A percentile compares a stretch with the other conserved stretches of the same genome.
Conservation (phyloP, 1,140 invertebrate species). For the Aradophagus sp. region DNA sequence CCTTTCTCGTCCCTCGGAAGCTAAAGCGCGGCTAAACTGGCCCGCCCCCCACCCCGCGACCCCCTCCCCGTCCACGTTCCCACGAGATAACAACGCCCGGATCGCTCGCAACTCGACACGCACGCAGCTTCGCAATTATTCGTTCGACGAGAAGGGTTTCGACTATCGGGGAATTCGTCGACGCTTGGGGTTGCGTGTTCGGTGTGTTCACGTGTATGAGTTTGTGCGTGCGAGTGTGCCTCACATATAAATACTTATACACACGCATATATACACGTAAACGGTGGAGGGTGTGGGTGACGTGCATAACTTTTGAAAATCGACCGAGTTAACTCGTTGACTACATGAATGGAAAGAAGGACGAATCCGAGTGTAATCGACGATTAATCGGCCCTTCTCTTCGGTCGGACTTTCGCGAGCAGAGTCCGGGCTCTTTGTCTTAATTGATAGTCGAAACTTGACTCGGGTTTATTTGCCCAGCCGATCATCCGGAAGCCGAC, state of each 20-base stretch:
- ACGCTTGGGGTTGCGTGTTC: neutral
- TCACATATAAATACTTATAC: too few species aligned
- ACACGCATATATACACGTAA: too few species aligned
- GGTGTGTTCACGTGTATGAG: too few species aligned
- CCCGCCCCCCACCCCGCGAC: conserved; percentile 17
- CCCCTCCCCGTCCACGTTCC: neutral
- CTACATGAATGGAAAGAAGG: conserved; percentile 32
- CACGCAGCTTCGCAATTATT: conserved; percentile 56
- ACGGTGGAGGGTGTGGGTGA: conserved; percentile 12
- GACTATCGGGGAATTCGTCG: conserved; percentile 37
- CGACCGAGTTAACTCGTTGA: conserved; percentile 30
- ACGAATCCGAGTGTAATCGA: conserved; percentile 24
- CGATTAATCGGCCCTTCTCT: conserved; percentile 31
- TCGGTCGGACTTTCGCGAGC: conserved; percentile 5
- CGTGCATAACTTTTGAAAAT: conserved; percentile 40
- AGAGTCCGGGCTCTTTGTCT: conserved; percentile 3
- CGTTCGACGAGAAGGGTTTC: conserved; percentile 43
- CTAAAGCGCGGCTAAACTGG: conserved; percentile 55
- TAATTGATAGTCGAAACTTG: conserved; percentile 7
- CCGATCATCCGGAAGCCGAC: too few species aligned
- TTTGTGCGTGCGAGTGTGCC: neutral
- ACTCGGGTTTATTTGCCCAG: neutral
- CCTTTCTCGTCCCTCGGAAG: conserved; percentile 38
- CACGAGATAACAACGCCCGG: conserved; percentile 52
- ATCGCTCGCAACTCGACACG: conserved; percentile 47